Evolutionary conservation across 2,888 invertebrate species (phyloP), one percentile per base, ranked within the genome.

Genomic region (Ischnus inquisitorius): DNA sequence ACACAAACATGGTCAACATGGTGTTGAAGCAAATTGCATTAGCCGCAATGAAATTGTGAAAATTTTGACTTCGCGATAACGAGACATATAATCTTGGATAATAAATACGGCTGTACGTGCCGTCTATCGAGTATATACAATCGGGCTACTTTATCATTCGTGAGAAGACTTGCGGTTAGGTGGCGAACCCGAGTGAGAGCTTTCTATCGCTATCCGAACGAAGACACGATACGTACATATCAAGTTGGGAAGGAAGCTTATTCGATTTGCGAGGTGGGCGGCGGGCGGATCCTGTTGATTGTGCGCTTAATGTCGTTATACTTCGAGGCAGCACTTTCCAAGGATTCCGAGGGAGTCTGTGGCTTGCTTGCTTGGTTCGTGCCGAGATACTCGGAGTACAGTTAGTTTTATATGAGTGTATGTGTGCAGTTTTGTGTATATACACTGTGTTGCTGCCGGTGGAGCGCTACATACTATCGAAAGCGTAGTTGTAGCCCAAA

Each of bases 291-390:
- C 89, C 88, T 90, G 90, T 91, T 91, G 92, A 91, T 91, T 92
- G 91, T 90, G 89, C 90, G 89, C 90, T 91, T 92, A 92, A 92
- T 91, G 88, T 87, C 88, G 90, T 92, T 92, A 92, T 82, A 83
- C 82, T 79, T 34, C 75, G 74, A 76, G 72, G 74, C 74, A 85
- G 81, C 78, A 78, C 85, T 82, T 82, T 82, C 81, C 72, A 77
- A 77, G 62, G 60, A 77, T 78, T 72, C 77, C 77, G 81, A 51
- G 77, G 51, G 77, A n/a, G 22, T 46, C 67, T 67, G 79, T 51
- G 72, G 72, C 68, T 83, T 81, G 57, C 79, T 83, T 54, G 46
- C 62, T 69, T 67, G 68, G 82, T 83, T 74, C 83, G 83, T 83
- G 83, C 75, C 79, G 79, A 71, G 83, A 79, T 69, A 68, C 82